These are phyloP conservation scores for Adelges cooleyi DNA, from an alignment of 1,140 invertebrate genomes.

Conservation along the genomic window DNA sequence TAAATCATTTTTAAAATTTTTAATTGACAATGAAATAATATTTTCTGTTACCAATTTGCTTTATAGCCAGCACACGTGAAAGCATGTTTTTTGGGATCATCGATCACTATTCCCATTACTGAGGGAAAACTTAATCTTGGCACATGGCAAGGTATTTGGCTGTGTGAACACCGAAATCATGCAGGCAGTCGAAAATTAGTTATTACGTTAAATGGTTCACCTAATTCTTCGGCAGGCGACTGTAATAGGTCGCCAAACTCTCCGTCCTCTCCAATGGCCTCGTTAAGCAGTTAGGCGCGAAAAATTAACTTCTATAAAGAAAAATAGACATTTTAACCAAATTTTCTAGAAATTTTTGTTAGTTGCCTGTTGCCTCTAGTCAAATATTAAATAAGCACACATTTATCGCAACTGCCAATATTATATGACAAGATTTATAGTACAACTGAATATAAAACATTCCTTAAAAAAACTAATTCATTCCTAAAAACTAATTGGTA, in stretches of 20 bases:
- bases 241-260: conserved; percentile 69
- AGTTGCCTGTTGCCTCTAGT: conserved; percentile 2
- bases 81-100: conserved; percentile 89
- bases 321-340: conserved; percentile 9
- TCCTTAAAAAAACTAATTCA: too few relatives aligned
- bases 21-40: conserved; percentile 27
- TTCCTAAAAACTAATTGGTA: too few relatives aligned
- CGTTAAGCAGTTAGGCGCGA: conserved; percentile 67
- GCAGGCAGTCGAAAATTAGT: conserved; percentile 85
- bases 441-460: too few relatives aligned
- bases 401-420: conserved; percentile 5
- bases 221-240: conserved; percentile 46
- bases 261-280: conserved; percentile 68
- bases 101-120: conserved; percentile 87
- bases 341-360: not conserved
- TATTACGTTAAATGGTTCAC: conserved; percentile 79
- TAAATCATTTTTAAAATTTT: conserved; percentile 15
- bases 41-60: conserved; percentile 26
- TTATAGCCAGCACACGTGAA: conserved; percentile 92
- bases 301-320: not conserved
- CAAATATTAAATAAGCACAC: conserved; percentile 10
- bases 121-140: conserved; percentile 89
- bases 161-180: conserved; percentile 92
- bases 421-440: too few relatives aligned
- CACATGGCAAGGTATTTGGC: conserved; percentile 95